phyloP scores from a whole-genome alignment of 2,113 vertebrate species.

The Corythornis cristatus region DNA sequence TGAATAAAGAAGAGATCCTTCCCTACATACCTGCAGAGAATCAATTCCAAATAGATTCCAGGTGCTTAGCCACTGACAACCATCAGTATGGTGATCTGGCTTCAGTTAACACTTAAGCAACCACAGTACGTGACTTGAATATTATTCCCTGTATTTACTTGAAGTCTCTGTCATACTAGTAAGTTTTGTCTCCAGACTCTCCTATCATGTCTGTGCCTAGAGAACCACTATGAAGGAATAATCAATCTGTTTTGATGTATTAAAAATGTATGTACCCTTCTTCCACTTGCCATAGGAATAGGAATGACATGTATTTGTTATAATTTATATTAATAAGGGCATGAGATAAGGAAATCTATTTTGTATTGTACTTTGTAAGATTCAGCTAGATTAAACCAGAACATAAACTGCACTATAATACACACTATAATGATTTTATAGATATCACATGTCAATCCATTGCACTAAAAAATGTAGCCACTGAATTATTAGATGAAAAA shows the following conservation, averaged over 20 bases:
- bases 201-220: not conserved
- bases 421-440: not conserved
- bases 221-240: not conserved
- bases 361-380: not conserved
- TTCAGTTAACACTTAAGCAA: not conserved
- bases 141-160: not conserved
- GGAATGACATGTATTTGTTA: not conserved
- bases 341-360: slow-evolving; percentile 14
- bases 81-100: not conserved
- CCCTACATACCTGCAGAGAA: not conserved
- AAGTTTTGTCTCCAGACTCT: not conserved
- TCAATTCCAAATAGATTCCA: not conserved
- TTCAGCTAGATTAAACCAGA: slow-evolving; percentile 1
- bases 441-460: not conserved
- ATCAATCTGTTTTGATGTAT: not conserved
- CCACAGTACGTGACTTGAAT: not conserved
- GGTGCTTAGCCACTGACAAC: not conserved
- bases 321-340: not conserved
- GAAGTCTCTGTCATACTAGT: not conserved
- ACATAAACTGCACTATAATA: not conserved
- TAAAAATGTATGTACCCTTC: not conserved
- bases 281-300: not conserved
- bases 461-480: not conserved
- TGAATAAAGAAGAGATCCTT: not conserved
- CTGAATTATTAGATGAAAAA: not conserved